Base-by-base conservation (phyloP, 2,888 invertebrate genomes). In the Chouioia cunea region DNA sequence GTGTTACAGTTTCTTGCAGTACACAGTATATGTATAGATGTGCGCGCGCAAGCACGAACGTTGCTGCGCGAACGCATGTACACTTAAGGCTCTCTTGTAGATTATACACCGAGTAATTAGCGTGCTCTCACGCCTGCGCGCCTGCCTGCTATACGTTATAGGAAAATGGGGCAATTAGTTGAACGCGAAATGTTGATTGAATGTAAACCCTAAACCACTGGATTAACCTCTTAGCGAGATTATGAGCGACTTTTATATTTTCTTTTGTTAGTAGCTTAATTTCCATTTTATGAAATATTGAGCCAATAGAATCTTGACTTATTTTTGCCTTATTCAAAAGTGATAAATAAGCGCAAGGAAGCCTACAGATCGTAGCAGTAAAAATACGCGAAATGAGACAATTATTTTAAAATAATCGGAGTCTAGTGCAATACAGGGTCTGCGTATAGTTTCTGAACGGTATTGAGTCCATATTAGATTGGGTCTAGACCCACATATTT, bases 111-210 rank as follows among this genome's bases (percentile, higher is more conserved):
- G 23, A 46, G 50, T 69, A 46, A 69, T 69, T 64, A 69, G 63
- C 56, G 47, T 57, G 12, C 36, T 36, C 36, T 36, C 36, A 6
- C n/a, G 27, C 47, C 22, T 0, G 48, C 50, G 15, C 27, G 27
- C 44, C 57, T 48, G 60, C 36, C 10, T 36, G 6, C 3, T 6
- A 1, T 36, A 36, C 36, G 47, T 67, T 56, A 57, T 57, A 48
- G 56, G 50, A 68, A 68, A 68, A 62, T 68, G 68, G 43, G 63
- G 46, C 52, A 50, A 64, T 69, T 69, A 69, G 63, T 64, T 57
- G 16, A 14, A 63, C 62, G 48, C 27, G 57, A 67, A 36, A 59
- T 52, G 66, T 47, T 60, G 66, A 67, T 67, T 60, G 53, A 67
- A 60, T 60, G 20, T 36, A 36, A 60, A 48, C 56, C 14, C 6